These are phyloP conservation scores for Byasa hedistus DNA, from an alignment of 2,888 invertebrate genomes.

Conservation along the genomic window DNA sequence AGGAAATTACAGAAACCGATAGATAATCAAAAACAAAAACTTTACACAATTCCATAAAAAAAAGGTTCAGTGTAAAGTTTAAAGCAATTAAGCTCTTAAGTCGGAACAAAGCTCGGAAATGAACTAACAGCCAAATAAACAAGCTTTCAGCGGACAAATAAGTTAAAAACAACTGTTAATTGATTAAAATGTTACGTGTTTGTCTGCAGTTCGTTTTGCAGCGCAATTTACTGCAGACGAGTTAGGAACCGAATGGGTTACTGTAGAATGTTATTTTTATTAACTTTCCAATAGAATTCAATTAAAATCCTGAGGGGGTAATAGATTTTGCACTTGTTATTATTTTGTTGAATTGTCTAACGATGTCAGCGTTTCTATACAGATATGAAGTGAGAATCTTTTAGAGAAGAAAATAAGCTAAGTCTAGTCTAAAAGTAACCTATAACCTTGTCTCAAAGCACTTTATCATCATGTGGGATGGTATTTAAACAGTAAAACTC, in stretches of 20 bases:
- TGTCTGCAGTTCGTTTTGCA: constrained; percentile 11
- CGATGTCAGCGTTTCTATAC: too few species aligned
- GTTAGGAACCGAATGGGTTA: not conserved
- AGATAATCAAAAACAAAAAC: constrained; percentile 6
- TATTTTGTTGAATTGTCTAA: not conserved
- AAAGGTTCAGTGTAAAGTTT: constrained; percentile 38
- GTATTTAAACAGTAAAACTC: too few species aligned
- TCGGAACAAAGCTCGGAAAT: constrained; percentile 37
- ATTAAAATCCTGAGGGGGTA: not conserved
- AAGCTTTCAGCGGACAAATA: constrained; percentile 35
- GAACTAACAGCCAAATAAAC: constrained; percentile 38
- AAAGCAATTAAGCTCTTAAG: constrained; percentile 38
- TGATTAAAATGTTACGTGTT: constrained; percentile 33
- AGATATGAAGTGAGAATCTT: too few species aligned
- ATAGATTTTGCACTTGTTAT: not conserved
- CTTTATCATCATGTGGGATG: too few species aligned
- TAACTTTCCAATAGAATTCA: not conserved
- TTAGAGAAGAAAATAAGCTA: too few species aligned
- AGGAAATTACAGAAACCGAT: not conserved
- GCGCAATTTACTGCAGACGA: constrained; percentile 4
- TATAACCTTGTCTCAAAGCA: too few species aligned
- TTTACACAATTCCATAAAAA: constrained; percentile 29
- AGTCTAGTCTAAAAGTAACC: too few species aligned
- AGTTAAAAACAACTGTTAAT: constrained; percentile 36
- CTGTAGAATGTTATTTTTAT: not conserved